Evolutionary conservation across 1,140 invertebrate species (phyloP), one percentile per base, ranked within the genome.

Genomic region (Protaetia brevitarsis): DNA sequence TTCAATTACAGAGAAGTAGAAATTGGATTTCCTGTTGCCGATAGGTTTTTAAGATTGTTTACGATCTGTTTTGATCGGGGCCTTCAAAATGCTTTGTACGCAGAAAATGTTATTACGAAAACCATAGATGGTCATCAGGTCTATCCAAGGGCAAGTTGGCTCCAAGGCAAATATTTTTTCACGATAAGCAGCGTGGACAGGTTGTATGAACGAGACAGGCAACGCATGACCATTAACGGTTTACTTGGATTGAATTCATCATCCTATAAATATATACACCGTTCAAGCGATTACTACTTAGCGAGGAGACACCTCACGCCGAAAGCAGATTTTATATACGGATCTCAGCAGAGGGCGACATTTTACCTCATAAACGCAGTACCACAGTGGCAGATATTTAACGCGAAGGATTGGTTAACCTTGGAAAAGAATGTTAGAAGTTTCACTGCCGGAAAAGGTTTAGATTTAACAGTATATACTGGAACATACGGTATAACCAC

Each of bases 291-390:
- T 65, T 65, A 77, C 4, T 85, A 71, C 69, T 68, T 89, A 56
- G 79, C 86, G 0, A 79, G 83, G 21, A 87, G 87, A 16, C 87
- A 89, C 37, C 65, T 67, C 19, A 66, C 83, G 0, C 86, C 87
- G 34, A 87, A 87, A 72, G 82, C 80, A 28, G 87, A 89, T 72
- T 85, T 83, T 41, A 78, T 88, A 2, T 86, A 82, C 66, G 85
- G 80, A 0, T 73, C 81, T 10, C 83, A 84, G 41, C 86, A 89
- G 71, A 78, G 82, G 1, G 66, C 71, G n/a, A 78, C 78, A 11
- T 66, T 66, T 56, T 83, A 80, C 68, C 85, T 82, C 63, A 68
- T 85, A 2, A 87, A 87, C 69, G 78, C 77, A 0, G 82, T 80
- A 0, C 83, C 84, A 7, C 83, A 87, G 69, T 87, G 85, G 84